A percentile compares a stretch with the other conserved stretches of the same genome.
Evolutionary conservation across 2,113 vertebrate species (phyloP).

Genomic region (Rhinolophus ferrumequinum): DNA sequence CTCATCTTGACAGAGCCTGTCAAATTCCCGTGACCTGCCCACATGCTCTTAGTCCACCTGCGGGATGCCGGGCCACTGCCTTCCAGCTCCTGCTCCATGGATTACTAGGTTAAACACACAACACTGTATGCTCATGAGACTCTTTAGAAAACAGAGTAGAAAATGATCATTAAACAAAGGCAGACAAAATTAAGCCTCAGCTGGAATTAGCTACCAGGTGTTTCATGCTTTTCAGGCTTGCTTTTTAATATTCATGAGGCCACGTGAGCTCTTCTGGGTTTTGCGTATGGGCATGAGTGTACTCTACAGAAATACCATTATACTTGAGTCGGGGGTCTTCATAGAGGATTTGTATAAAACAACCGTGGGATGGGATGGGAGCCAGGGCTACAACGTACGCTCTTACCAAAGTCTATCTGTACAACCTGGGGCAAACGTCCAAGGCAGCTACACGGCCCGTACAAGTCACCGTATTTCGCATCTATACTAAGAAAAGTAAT

Average conservation of each 20-base stretch:
- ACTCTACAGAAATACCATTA: not conserved
- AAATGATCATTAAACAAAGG: not conserved
- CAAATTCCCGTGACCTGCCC: accelerated
- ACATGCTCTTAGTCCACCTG: not conserved
- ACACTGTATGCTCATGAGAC: not conserved
- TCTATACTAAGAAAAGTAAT: not conserved
- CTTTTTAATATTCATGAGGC: not conserved
- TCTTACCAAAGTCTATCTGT: not conserved
- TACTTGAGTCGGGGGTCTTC: accelerated
- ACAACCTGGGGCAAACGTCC: too few species aligned
- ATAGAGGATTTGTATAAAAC: not conserved
- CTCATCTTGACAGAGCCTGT: not conserved
- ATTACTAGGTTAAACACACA: not conserved
- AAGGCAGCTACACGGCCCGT: not conserved
- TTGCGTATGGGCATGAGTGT: accelerated
- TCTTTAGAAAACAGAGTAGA: not conserved
- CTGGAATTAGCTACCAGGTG: not conserved
- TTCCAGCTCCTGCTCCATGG: too few species aligned
- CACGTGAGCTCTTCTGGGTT: too few species aligned
- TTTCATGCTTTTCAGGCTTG: not conserved
- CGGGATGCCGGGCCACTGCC: accelerated
- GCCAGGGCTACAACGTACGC: accelerated
- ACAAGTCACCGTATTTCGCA: not conserved
- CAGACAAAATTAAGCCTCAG: not conserved
- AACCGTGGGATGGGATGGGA: accelerated